Evolutionary conservation across 2,113 vertebrate genomes (phyloP).

Genomic region (Petaurus breviceps): DNA sequence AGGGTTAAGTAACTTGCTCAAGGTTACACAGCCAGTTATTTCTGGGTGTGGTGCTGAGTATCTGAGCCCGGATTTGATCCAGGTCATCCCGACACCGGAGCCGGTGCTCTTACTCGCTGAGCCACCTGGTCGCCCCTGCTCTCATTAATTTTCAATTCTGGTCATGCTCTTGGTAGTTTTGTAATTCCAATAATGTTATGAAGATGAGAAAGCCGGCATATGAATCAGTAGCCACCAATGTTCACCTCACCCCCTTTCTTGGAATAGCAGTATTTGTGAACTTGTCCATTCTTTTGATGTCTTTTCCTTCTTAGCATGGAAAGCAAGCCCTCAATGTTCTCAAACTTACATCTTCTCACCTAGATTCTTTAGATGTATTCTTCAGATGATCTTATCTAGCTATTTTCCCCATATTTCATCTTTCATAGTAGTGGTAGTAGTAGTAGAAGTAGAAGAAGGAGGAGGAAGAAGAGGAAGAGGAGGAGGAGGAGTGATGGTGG

Average conservation of each 20-base stretch:
- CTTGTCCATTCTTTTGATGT: neutral
- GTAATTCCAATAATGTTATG: neutral
- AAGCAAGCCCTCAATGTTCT: neutral
- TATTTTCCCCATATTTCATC: neutral
- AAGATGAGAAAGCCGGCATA: neutral
- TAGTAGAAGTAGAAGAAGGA: too few species aligned
- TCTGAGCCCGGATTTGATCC: too few species aligned
- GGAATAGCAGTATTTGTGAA: neutral
- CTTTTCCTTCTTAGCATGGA: neutral
- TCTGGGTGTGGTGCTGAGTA: too few species aligned
- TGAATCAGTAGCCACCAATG: neutral
- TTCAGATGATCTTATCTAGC: neutral
- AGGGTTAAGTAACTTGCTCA: too few species aligned
- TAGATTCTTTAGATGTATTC: neutral
- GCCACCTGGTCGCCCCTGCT: too few species aligned
- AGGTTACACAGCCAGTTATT: too few species aligned
- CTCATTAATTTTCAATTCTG: neutral
- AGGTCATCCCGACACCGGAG: too few species aligned
- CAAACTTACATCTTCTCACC: neutral
- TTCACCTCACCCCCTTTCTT: neutral
- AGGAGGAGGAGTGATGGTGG: too few species aligned
- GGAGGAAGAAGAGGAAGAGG: too few species aligned
- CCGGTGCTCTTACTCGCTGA: too few species aligned
- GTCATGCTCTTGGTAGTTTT: neutral
- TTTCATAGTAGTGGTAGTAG: too few species aligned